Evolutionary conservation across 2,797 vertebrate genomes (phyloP), one percentile per base, ranked within the genome.

Genomic region (Trematomus bernacchii): DNA sequence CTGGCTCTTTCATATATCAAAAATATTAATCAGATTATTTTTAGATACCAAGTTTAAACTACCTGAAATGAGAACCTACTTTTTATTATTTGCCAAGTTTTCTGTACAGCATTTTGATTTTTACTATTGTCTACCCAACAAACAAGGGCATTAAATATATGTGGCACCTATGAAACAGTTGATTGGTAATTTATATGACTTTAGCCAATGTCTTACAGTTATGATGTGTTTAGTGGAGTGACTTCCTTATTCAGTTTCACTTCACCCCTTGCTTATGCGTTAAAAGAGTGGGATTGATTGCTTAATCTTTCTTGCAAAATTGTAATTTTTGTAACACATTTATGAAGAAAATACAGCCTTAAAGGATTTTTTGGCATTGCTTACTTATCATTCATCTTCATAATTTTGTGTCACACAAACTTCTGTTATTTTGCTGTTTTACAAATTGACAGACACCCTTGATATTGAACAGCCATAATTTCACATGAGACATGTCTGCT

Each of bases 281-380:
- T 16, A 48, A 71, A 15, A 64, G 30, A 30, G 6, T 54, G 33
- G 42, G 8, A 68, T 18, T 66, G 21, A 73, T 59, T 69, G 30
- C 4, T 78, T 66, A 52, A 69, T 76, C 62, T 52, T 69, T 27
- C n/a, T 71, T 59, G 13, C 40, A 51, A 21, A 21, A 15, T 40
- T 76, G 8, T 52, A 18, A 33, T 37, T 79, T 67, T 76, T 73
- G 57, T 8, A 47, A 57, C 13, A 65, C 0, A 11, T 70, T 54
- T 50, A 68, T 66, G 30, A 71, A 83, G 76, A 61, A 77, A 76
- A 64, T 70, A 60, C 85, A 86, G 89, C 89, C 91, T 92, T 91
- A 90, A 91, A 80, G 59, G 5, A 80, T 59, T 18, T 43, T 11
- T 30, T 50, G 19, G 27, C 62, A 40, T 76, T 44, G 13, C 47